Evolutionary conservation across 2,888 invertebrate species (phyloP).

Genomic region (Hymenopus coronatus): DNA sequence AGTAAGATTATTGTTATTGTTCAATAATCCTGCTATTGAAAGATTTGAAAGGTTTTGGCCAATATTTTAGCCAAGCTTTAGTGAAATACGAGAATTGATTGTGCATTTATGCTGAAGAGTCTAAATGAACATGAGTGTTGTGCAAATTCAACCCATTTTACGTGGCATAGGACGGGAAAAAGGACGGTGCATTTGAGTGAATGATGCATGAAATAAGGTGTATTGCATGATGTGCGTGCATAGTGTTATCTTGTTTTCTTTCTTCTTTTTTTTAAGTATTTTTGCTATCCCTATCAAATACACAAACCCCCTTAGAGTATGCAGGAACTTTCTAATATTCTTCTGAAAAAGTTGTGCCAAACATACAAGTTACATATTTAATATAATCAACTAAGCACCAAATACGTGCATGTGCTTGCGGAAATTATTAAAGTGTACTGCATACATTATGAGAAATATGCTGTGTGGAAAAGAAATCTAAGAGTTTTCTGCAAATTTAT

Average conservation of each 20-base stretch:
- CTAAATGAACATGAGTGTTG: not conserved
- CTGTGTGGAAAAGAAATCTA: not conserved
- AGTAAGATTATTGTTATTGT: not conserved
- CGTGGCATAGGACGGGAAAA: constrained; percentile 22
- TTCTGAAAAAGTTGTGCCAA: not conserved
- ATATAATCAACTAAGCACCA: not conserved
- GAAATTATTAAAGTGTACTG: not conserved
- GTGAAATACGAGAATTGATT: not conserved
- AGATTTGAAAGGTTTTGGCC: not conserved
- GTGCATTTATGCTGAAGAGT: not conserved
- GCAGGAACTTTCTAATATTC: not conserved
- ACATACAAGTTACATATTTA: not conserved
- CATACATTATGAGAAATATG: not conserved
- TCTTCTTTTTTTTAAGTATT: not conserved
- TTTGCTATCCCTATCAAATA: constrained; percentile 21
- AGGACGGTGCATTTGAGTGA: constrained; percentile 25
- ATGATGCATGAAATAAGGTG: constrained; percentile 6
- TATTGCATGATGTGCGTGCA: constrained; percentile 5
- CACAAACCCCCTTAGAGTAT: not conserved
- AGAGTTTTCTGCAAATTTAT: not conserved
- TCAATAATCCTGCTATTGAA: not conserved
- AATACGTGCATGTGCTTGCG: not conserved
- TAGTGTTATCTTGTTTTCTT: not conserved
- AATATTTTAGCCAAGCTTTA: not conserved
- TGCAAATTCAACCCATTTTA: not conserved